These are phyloP conservation scores for Hapalemur alaotrensis DNA, from an alignment of 2,797 vertebrate species.

Conservation along the genomic window DNA sequence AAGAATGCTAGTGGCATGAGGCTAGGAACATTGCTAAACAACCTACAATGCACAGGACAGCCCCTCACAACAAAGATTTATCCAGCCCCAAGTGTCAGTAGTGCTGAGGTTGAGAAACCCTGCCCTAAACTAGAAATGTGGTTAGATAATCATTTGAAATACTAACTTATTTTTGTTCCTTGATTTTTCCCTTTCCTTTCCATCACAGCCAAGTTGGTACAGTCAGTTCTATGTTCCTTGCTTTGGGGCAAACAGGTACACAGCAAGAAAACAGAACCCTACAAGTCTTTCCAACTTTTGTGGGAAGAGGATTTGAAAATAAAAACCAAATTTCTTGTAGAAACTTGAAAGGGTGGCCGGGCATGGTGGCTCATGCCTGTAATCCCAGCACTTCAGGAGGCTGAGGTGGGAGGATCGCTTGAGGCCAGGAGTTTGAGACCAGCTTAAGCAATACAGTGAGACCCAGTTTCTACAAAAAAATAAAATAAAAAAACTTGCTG, in stretches of 20 bases:
- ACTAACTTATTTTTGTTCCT: constrained; percentile 13
- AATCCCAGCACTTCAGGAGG: no score
- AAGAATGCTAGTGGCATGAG: background rate
- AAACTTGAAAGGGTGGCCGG: background rate
- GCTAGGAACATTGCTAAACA: background rate
- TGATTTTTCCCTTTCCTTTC: constrained; percentile 18
- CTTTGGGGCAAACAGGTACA: background rate
- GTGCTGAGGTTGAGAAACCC: background rate
- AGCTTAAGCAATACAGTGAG: no score
- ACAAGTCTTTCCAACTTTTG: background rate
- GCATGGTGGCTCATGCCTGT: no score
- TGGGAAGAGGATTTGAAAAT: background rate
- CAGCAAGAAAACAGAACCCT: background rate
- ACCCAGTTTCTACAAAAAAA: no score
- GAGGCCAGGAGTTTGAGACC: no score
- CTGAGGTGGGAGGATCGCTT: no score
- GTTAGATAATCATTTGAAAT: constrained; percentile 39
- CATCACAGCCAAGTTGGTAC: background rate
- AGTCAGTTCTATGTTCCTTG: background rate
- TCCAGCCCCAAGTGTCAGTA: background rate
- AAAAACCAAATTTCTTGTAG: background rate
- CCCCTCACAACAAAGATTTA: background rate
- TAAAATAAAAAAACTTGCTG: no score
- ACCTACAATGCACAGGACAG: background rate
- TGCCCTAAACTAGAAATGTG: background rate